Conservation (phyloP, 92 coral and sea anemone genomes). For the Isaurus tuberculatus region DNA sequence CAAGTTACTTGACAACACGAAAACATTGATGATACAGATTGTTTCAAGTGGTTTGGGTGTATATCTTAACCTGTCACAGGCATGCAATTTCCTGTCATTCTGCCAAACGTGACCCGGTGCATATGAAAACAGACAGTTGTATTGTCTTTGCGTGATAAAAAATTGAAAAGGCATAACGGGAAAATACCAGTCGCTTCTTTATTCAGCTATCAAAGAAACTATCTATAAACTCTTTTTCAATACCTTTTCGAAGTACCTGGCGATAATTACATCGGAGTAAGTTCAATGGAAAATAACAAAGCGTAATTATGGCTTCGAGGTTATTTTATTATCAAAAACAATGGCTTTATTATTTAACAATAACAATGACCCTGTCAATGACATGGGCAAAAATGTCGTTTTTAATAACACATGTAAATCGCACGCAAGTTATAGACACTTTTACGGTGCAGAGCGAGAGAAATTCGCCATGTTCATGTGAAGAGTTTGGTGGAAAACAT, state of each 20-base stretch:
- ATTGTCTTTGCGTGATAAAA: neutral
- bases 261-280: neutral
- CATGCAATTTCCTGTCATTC: slow-evolving; percentile 8
- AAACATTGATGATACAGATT: neutral
- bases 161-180: neutral
- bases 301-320: neutral
- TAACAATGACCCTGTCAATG: neutral
- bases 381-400: neutral
- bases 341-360: neutral
- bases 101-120: neutral
- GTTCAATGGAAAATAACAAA: neutral
- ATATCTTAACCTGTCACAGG: neutral
- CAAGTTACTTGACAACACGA: neutral
- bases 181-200: neutral
- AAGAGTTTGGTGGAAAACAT: slow-evolving; percentile 2
- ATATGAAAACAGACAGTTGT: neutral
- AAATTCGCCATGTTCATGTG: slow-evolving; percentile 11
- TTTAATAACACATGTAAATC: neutral
- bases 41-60: neutral
- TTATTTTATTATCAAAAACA: neutral
- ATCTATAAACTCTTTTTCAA: neutral
- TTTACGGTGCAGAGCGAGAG: neutral
- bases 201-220: neutral
- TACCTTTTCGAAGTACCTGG: neutral
- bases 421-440: neutral